phyloP scores from a whole-genome alignment of 2,113 vertebrate species.

The Lonchura striata region DNA sequence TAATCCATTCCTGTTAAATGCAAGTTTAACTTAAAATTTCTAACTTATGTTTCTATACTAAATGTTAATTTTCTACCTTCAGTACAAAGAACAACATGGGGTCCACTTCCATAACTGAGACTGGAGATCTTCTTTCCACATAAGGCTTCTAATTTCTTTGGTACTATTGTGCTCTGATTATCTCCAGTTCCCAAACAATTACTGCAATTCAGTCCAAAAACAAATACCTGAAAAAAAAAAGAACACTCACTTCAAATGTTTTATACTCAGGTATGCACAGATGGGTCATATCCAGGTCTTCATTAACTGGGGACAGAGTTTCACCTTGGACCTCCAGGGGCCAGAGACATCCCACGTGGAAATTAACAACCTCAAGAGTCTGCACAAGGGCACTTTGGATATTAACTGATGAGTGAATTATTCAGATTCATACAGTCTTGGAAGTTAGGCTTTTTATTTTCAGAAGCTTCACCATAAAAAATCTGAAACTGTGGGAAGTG shows the following conservation, averaged over 20 bases:
- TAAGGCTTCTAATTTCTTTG: constrained; percentile 91
- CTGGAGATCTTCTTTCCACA: constrained; percentile 92
- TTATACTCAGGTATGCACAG: background rate
- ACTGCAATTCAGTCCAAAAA: constrained; percentile 94
- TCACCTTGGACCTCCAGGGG: background rate
- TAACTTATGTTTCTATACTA: background rate
- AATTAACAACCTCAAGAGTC: background rate
- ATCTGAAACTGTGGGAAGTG: background rate
- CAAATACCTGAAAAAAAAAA: constrained; percentile 84
- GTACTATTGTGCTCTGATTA: constrained; percentile 89
- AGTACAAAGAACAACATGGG: constrained; percentile 90
- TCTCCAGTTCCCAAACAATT: constrained; percentile 96
- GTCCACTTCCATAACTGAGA: constrained; percentile 93
- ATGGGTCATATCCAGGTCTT: background rate
- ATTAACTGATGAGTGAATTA: background rate
- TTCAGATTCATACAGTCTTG: background rate
- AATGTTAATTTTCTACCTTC: constrained; percentile 79
- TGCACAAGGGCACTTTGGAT: background rate
- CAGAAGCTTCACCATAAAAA: background rate
- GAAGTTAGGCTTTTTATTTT: background rate
- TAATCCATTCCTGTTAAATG: background rate
- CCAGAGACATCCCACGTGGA: background rate
- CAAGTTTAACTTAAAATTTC: background rate
- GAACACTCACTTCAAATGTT: background rate
- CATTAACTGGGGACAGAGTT: background rate